Evolutionary conservation across 2,797 vertebrate species (phyloP), one percentile per base, ranked within the genome.

Genomic region (Taeniopygia guttata): DNA sequence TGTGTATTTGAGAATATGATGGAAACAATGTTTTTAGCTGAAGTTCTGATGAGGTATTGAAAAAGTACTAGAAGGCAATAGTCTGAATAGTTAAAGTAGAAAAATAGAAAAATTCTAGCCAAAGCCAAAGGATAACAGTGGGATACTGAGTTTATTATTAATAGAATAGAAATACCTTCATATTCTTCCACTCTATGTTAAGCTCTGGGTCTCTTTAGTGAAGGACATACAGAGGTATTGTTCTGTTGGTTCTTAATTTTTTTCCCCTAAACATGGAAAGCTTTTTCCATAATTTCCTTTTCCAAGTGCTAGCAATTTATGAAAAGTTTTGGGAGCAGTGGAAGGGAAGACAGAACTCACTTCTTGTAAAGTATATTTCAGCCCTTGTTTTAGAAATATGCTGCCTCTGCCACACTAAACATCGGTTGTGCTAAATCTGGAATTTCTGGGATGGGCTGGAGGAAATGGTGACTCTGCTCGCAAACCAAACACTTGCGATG

Each of bases 381-480:
- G 72, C 78, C 36, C 63, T 25, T 74, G 40, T 93, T 96, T 95
- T 94, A 95, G 90, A 93, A 97, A 38, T 13, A 62, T 43, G 54
- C 84, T 80, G 84, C 75, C 54, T 90, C 54, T 95, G 84, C 91
- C 93, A 87, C 75, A 15, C 82, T 96, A 95, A 96, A 96, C 92
- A 60, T 4, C 51, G 80, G 81, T 89, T 96, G 48, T 95, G 81
- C 94, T 97, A 95, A 94, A 91, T 94, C 88, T 95, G 92, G 89
- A 95, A 94, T 96, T 94, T 87, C 88, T 95, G 93, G 89, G 84
- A 92, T 84, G 76, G 92, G 82, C 83, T 78, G 87, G 68, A 96
- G 87, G 90, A 95, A 96, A 93, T 91, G 66, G 69, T 95, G 92
- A 91, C 85, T 91, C 74, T 92, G 52, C 68, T 59, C 7, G 8